Conservation (phyloP, 2,797 vertebrate species). For the Prunella strophiata region DNA sequence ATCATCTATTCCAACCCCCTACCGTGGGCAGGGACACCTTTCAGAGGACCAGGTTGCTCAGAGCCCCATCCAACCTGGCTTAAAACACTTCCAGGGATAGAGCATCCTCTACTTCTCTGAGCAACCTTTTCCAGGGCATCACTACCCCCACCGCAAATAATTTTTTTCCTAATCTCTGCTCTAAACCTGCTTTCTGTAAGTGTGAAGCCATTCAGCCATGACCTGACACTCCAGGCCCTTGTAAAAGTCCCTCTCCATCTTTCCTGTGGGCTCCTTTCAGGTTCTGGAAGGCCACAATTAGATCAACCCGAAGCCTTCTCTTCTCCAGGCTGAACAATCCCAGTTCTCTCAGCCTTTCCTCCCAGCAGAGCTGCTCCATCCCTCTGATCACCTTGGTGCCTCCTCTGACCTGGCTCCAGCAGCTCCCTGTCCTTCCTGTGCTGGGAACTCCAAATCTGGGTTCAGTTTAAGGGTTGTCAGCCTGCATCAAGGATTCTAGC, state of each 20-base stretch:
- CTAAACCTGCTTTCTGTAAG: not conserved
- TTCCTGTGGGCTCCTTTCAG: not conserved
- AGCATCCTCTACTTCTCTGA: not conserved
- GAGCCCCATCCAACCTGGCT: not conserved
- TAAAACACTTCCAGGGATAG: not conserved
- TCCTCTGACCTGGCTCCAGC: not conserved
- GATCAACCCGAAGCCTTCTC: not conserved
- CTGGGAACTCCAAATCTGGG: not conserved
- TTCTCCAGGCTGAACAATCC: not conserved
- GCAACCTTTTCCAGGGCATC: not conserved
- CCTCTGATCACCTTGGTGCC: not conserved
- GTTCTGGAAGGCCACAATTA: not conserved
- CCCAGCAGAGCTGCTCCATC: not conserved
- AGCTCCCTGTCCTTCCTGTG: not conserved
- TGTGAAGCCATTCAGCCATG: not conserved
- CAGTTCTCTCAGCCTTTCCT: not conserved
- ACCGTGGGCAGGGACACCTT: not conserved
- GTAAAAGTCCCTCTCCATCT: not conserved
- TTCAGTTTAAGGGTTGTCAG: not conserved
- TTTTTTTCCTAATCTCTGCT: not conserved
- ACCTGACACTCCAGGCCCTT: not conserved
- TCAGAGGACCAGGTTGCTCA: not conserved
- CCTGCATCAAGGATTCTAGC: not conserved
- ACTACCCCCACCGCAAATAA: not conserved
- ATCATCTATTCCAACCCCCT: not conserved